Conservation (phyloP, 2,113 vertebrate genomes). For the Gymnorhina tibicen region DNA sequence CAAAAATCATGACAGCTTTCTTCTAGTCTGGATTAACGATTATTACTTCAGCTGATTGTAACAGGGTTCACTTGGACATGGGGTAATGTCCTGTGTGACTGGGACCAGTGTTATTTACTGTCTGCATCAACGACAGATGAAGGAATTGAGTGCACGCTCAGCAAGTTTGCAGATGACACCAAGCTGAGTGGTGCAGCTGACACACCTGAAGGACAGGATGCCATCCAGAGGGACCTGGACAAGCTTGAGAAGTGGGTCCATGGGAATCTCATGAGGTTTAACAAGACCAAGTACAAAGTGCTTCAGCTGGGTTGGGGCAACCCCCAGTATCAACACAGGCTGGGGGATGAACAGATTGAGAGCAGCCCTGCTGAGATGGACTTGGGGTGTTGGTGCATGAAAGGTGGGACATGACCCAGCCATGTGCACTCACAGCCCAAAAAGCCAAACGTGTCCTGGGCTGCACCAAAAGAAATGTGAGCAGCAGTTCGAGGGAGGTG, state of each 20-base stretch:
- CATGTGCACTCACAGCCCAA: neutral
- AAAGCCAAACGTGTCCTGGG: fast-evolving
- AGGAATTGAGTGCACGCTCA: neutral
- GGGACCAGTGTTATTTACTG: neutral
- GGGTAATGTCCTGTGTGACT: neutral
- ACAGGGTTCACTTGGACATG: neutral
- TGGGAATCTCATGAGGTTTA: neutral
- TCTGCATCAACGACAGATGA: neutral
- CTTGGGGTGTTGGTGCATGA: neutral
- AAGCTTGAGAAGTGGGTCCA: neutral
- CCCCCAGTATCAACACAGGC: no score
- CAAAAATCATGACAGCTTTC: fast-evolving
- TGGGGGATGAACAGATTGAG: neutral
- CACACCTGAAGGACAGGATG: neutral
- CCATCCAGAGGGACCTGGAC: neutral
- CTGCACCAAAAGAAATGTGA: neutral
- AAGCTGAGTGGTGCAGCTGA: neutral
- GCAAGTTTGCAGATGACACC: neutral
- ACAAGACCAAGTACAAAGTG: neutral
- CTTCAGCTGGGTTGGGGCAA: neutral
- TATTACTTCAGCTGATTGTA: neutral
- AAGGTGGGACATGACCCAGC: neutral
- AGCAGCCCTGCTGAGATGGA: neutral
- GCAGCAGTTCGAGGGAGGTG: neutral
- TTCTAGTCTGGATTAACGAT: neutral